A percentile compares a stretch with the other conserved stretches of the same genome.
phyloP scores from a whole-genome alignment of 2,797 vertebrate species.

The Brachyrhaphis roseni region DNA sequence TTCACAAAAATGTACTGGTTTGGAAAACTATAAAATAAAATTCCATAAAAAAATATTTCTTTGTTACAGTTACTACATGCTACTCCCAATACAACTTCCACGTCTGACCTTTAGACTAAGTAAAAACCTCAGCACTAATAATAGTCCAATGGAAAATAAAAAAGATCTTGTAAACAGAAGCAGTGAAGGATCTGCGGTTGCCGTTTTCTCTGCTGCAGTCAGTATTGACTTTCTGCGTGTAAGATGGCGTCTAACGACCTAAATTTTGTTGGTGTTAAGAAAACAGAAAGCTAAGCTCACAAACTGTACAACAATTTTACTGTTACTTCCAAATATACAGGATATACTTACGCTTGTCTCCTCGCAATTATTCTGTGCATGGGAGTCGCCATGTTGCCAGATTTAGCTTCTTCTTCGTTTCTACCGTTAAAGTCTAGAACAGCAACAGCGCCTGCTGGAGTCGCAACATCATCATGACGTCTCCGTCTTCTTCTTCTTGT shows the following conservation, averaged over 20 bases:
- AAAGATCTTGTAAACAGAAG: background rate
- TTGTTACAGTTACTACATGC: background rate
- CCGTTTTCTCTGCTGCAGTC: background rate
- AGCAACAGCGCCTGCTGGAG: background rate
- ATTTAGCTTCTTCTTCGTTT: conserved; percentile 62
- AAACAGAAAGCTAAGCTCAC: background rate
- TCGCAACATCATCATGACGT: background rate
- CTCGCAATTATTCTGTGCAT: conserved; percentile 96
- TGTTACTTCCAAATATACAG: background rate
- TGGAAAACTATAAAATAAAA: background rate
- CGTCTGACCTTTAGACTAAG: background rate
- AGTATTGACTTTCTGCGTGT: background rate
- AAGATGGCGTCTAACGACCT: too few relatives aligned
- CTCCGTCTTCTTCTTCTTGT: background rate
- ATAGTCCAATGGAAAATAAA: background rate
- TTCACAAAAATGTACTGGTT: background rate
- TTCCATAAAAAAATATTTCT: background rate
- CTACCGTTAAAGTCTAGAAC: background rate
- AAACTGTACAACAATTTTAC: fast-evolving
- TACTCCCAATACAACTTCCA: background rate
- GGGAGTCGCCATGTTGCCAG: conserved; percentile 94
- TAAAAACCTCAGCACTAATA: background rate
- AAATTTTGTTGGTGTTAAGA: background rate
- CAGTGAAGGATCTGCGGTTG: conserved; percentile 2
- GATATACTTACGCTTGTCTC: conserved; percentile 90